Conservation (phyloP, 1,140 invertebrate genomes). For the Sycophaga agraensis region DNA sequence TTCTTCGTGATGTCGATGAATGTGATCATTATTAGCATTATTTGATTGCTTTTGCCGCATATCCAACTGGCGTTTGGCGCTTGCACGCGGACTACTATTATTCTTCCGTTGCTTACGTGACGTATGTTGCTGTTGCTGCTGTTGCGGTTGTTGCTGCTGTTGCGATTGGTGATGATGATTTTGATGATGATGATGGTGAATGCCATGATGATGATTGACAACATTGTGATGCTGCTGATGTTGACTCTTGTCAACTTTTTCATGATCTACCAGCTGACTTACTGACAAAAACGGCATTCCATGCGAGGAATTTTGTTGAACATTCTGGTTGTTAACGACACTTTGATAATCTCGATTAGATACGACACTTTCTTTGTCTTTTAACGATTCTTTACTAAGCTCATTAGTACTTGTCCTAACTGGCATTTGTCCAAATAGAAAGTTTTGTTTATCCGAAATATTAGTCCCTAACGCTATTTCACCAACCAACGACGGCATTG, state of each 20-base stretch:
- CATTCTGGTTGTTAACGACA: constrained; percentile 46
- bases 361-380: constrained; percentile 45
- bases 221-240: constrained; percentile 38
- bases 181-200: constrained; percentile 30
- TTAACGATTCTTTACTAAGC: constrained; percentile 39
- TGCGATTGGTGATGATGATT: constrained; percentile 11
- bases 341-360: constrained; percentile 44
- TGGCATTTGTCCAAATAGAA: constrained; percentile 47
- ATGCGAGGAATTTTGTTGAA: constrained; percentile 42
- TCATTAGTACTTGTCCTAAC: constrained; percentile 37
- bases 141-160: constrained; percentile 38
- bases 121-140: too few species aligned
- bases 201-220: constrained; percentile 34
- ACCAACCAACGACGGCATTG: constrained; percentile 62
- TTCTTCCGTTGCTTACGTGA: constrained; percentile 43
- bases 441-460: constrained; percentile 48
- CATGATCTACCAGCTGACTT: constrained; percentile 66
- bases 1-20: constrained; percentile 48
- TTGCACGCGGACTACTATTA: constrained; percentile 46
- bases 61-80: constrained; percentile 51
- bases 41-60: constrained; percentile 45
- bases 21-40: constrained; percentile 35
- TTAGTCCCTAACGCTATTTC: constrained; percentile 63
- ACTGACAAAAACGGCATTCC: constrained; percentile 63
- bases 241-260: constrained; percentile 56